phyloP scores from a whole-genome alignment of 1,140 invertebrate species.

The Gonatopus flavifemur region DNA sequence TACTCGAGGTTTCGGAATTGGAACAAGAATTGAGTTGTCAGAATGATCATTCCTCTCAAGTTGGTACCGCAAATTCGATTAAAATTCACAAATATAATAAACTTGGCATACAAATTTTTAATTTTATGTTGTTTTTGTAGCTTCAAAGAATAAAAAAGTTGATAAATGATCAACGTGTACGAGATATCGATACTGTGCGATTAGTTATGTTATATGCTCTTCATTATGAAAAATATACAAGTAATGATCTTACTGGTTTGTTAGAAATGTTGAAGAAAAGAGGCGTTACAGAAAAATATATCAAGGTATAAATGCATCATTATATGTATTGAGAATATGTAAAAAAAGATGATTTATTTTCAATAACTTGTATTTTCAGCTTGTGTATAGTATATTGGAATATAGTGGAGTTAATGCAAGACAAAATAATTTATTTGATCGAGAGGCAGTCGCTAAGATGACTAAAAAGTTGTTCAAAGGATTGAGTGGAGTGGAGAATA shows the following conservation, averaged over 20 bases:
- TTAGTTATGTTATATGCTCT: conserved; percentile 93
- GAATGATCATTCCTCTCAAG: conserved; percentile 85
- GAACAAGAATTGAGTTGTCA: conserved; percentile 96
- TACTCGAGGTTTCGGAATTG: conserved; percentile 92
- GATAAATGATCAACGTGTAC: conserved; percentile 70
- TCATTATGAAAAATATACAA: conserved; percentile 87
- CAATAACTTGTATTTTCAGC: conserved; percentile 47
- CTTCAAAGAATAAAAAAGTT: conserved; percentile 71
- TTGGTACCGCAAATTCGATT: conserved; percentile 44
- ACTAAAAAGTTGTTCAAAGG: conserved; percentile 88
- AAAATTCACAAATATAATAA: conserved; percentile 1
- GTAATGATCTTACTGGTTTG: conserved; percentile 78
- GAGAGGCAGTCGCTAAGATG: conserved; percentile 85
- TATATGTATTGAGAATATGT: too few relatives aligned
- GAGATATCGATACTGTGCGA: conserved; percentile 79
- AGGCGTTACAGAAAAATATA: conserved; percentile 63
- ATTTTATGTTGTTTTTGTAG: conserved; percentile 39
- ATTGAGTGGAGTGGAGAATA: conserved; percentile 93
- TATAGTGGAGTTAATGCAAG: conserved; percentile 78
- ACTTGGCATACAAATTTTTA: conserved; percentile 13
- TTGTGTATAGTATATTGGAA: conserved; percentile 74
- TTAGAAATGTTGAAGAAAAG: conserved; percentile 73
- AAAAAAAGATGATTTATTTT: conserved; percentile 1
- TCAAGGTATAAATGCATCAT: too few relatives aligned
- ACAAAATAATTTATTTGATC: conserved; percentile 81